Evolutionary conservation across 2,888 invertebrate species (phyloP).

Genomic region (Tachina grossa): DNA sequence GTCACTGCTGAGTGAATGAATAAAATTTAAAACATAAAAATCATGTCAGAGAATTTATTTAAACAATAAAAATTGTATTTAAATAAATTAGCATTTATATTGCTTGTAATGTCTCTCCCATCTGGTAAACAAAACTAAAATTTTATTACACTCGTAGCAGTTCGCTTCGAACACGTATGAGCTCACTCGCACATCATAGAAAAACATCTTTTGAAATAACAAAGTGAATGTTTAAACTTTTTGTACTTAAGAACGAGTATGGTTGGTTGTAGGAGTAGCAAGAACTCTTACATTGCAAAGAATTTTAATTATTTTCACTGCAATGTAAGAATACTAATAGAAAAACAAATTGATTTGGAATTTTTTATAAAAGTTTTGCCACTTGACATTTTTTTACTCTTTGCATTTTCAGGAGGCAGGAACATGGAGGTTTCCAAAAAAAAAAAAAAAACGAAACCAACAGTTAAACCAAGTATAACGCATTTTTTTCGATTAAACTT

Average conservation of each 20-base stretch:
- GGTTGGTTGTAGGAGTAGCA: not conserved
- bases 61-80: not conserved
- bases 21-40: not conserved
- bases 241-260: not conserved
- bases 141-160: not conserved
- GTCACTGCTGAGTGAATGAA: not conserved
- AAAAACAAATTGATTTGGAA: constrained; percentile 56
- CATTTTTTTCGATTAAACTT: not conserved
- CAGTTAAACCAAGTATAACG: constrained; percentile 11
- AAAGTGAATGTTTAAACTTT: not conserved
- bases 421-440: constrained; percentile 9
- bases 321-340: constrained; percentile 32
- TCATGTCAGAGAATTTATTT: not conserved
- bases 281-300: constrained; percentile 19
- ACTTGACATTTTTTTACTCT: constrained; percentile 63
- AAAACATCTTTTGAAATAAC: not conserved
- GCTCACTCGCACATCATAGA: not conserved
- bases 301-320: constrained; percentile 63
- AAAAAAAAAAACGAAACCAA: constrained; percentile 12
- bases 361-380: constrained; percentile 70
- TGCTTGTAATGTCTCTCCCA: constrained; percentile 2
- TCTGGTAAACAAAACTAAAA: constrained; percentile 23
- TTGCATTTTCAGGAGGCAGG: constrained; percentile 25
- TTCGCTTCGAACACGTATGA: not conserved
- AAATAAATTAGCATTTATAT: constrained; percentile 52